Evolutionary conservation across 2,888 invertebrate species (phyloP), one percentile per base, ranked within the genome.

Genomic region (Micoletzkya japonica): DNA sequence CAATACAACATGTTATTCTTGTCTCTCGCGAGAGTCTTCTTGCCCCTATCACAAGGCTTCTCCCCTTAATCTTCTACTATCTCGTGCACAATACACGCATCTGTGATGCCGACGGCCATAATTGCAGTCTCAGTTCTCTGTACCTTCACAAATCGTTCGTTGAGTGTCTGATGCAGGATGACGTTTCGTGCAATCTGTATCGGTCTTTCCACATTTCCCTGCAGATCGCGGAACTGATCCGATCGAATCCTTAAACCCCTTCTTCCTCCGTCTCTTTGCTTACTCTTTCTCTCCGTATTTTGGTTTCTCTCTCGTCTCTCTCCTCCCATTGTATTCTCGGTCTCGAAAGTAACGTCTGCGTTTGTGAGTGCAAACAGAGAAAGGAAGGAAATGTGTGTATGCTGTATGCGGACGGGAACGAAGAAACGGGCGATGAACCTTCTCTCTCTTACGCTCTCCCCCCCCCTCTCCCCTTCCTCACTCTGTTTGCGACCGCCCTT

Each of bases 131-230:
- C 7, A 24, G 17, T 6, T 7, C 6, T 17, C 6, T 24, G 94
- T 0, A 91, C 92, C 67, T 90, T 91, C 32, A 94, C 89, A 86
- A 95, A 95, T 83, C 91, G 89, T 82, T 95, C 94, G 67, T 92
- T 89, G 2, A 93, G 88, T 0, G 91, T 91, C 77, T 92, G 92
- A 84, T 92, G 90, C 76, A 92, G 91, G 63, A 90, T 90, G 52
- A 92, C 90, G 83, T 90, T 89, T 4, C 91, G 89, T 34, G 91
- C 88, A 84, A 92, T 89, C 1, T 88, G 86, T 64, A 92, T 90
- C 1, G 90, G 90, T 20, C 91, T 88, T n/a, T 89, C 88, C 1
- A 92, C 86, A 78, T 91, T 90, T 77, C 91, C 90, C 84, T 91
- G 90, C 36, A 95, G 87, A 79, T 93, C 92, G 76, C 91, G 90